A percentile compares a stretch with the other conserved stretches of the same genome.
phyloP scores from a whole-genome alignment of 2,113 vertebrate genomes.

The Hypomesus transpacificus region DNA sequence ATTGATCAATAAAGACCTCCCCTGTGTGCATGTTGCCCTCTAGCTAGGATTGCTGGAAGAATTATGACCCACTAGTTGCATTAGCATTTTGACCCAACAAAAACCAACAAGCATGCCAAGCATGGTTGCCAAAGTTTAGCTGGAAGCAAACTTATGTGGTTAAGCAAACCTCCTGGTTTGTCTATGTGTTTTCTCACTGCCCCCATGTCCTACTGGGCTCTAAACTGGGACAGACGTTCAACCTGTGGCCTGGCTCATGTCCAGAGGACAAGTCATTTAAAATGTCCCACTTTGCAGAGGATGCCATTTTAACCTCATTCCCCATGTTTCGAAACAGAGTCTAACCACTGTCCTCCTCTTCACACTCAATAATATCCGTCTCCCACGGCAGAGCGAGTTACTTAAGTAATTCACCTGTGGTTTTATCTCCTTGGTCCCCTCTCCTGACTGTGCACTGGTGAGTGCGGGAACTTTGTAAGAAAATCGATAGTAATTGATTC shows the following conservation, averaged over 20 bases:
- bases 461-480: slow-evolving; percentile 60
- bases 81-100: slow-evolving; percentile 8
- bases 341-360: slow-evolving; percentile 35
- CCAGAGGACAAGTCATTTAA: slow-evolving; percentile 22
- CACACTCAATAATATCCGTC: slow-evolving; percentile 49
- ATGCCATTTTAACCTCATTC: slow-evolving; percentile 30
- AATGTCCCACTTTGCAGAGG: slow-evolving; percentile 28
- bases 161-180: not conserved
- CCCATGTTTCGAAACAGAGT: slow-evolving; percentile 16
- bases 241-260: not conserved
- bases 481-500: slow-evolving; percentile 78
- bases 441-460: slow-evolving; percentile 65
- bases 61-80: slow-evolving; percentile 28
- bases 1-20: slow-evolving; percentile 36
- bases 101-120: slow-evolving; percentile 11
- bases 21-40: slow-evolving; percentile 30
- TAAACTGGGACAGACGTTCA: slow-evolving; percentile 10
- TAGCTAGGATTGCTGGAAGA: slow-evolving; percentile 23
- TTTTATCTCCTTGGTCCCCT: slow-evolving; percentile 72
- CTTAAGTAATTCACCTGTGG: slow-evolving; percentile 65
- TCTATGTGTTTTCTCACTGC: not conserved
- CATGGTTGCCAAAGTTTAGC: slow-evolving; percentile 7
- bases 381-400: slow-evolving; percentile 50
- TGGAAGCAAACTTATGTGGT: not conserved
- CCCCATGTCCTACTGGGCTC: not conserved